Percentiles rank a stretch among this genome's conserved stretches.
Evolutionary conservation across 2,888 invertebrate species (phyloP).

Genomic region (Andrena trimmerana): DNA sequence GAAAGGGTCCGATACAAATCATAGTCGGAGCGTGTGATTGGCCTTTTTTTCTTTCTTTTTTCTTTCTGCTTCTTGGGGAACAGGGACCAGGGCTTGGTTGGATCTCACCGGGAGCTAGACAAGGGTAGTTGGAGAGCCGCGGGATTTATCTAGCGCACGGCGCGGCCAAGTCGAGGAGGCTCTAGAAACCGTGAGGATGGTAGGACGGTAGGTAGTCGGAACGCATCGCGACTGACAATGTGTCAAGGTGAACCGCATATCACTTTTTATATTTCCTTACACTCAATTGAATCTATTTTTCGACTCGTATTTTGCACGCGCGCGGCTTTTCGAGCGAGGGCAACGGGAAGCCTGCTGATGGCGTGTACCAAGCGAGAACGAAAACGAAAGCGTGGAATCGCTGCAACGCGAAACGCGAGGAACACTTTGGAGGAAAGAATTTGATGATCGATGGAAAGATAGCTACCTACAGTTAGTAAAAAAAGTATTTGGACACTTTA

Average conservation of each 20-base stretch:
- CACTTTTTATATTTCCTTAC: constrained; percentile 17
- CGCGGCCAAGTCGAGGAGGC: not conserved
- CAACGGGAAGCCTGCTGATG: no score
- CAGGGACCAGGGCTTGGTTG: not conserved
- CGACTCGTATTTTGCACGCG: constrained; percentile 4
- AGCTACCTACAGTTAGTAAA: no score
- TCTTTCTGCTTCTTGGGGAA: not conserved
- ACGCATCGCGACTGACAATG: not conserved
- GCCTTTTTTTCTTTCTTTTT: not conserved
- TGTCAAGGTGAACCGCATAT: constrained; percentile 25
- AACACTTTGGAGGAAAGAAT: no score
- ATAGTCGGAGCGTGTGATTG: not conserved
- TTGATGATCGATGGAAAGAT: no score
- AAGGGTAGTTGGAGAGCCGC: not conserved
- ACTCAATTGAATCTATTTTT: constrained; percentile 10
- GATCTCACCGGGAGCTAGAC: not conserved
- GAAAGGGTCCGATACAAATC: not conserved
- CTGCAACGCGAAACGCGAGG: no score
- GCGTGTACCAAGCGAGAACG: no score
- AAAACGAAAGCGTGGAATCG: no score
- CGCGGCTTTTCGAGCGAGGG: not conserved
- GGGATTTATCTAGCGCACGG: no score
- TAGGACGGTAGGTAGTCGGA: not conserved
- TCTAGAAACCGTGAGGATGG: no score
- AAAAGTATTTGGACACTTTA: no score